phyloP scores from a whole-genome alignment of 2,888 invertebrate species.

The Germaria angustata region DNA sequence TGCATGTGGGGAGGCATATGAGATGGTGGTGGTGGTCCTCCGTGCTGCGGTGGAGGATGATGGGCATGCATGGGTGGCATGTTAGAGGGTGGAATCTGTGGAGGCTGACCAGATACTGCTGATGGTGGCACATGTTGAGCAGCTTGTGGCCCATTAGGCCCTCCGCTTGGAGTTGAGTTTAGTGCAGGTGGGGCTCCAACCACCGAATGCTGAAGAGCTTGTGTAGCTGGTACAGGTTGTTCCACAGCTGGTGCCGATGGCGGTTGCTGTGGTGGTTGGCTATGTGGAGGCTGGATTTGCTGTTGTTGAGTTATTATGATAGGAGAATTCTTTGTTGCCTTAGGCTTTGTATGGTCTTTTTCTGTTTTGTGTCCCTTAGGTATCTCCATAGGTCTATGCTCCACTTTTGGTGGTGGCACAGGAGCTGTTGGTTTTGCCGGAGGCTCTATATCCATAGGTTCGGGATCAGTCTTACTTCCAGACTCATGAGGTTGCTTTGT shows the following conservation, averaged over 20 bases:
- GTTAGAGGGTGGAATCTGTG: conserved; percentile 57
- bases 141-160: conserved; percentile 55
- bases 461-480: conserved; percentile 78
- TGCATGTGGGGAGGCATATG: conserved; percentile 73
- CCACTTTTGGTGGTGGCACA: conserved; percentile 69
- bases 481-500: conserved; percentile 70
- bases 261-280: conserved; percentile 30
- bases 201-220: conserved; percentile 59
- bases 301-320: conserved; percentile 64
- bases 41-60: conserved; percentile 75
- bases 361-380: conserved; percentile 44
- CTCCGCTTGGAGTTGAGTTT: conserved; percentile 22
- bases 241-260: conserved; percentile 35
- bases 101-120: conserved; percentile 46
- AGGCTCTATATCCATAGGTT: conserved; percentile 78
- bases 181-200: conserved; percentile 33
- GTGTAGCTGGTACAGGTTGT: conserved; percentile 55
- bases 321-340: conserved; percentile 66
- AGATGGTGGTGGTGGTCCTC: conserved; percentile 81
- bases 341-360: conserved; percentile 49
- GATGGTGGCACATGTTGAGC: conserved; percentile 50
- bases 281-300: conserved; percentile 41
- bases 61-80: conserved; percentile 68
- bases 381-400: conserved; percentile 58
- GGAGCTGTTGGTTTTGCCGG: conserved; percentile 77